phyloP scores from a whole-genome alignment of 1,140 invertebrate species.

The Heterodera carotae region DNA sequence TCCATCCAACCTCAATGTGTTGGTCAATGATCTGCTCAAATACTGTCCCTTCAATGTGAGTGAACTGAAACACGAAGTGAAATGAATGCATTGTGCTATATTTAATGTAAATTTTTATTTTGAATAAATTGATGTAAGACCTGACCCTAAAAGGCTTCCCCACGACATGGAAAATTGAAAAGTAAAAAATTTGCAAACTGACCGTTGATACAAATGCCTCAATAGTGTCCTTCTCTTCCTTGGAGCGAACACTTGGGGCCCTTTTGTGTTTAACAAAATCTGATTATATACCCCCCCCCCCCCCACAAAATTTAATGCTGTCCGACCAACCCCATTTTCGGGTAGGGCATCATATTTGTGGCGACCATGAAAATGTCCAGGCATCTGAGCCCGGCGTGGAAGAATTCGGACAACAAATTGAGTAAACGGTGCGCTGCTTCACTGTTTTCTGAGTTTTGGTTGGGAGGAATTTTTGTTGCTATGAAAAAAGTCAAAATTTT shows the following conservation, averaged over 20 bases:
- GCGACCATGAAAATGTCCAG: slow-evolving; percentile 49
- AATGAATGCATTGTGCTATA: slow-evolving; percentile 17
- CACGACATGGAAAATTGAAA: neutral
- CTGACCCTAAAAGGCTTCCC: no score
- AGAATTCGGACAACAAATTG: slow-evolving; percentile 41
- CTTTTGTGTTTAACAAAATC: neutral
- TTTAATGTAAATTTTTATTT: neutral
- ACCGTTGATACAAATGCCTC: slow-evolving; percentile 46
- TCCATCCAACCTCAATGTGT: slow-evolving; percentile 38
- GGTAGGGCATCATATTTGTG: neutral
- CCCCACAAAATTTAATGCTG: slow-evolving; percentile 7
- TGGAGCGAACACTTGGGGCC: slow-evolving; percentile 31
- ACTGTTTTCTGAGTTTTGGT: slow-evolving; percentile 8
- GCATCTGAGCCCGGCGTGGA: slow-evolving; percentile 46
- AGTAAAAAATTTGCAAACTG: slow-evolving; percentile 20
- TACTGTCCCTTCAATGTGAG: slow-evolving; percentile 21
- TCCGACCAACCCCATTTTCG: no score
- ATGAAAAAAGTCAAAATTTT: neutral
- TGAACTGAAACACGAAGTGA: slow-evolving; percentile 39
- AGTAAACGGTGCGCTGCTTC: neutral
- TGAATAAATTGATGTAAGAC: neutral
- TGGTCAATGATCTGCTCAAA: slow-evolving; percentile 43
- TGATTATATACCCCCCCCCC: no score
- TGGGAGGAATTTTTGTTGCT: no score
- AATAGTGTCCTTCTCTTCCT: slow-evolving; percentile 53